Conservation (phyloP, 2,888 invertebrate species). For the Acanthoscelides obtectus region DNA sequence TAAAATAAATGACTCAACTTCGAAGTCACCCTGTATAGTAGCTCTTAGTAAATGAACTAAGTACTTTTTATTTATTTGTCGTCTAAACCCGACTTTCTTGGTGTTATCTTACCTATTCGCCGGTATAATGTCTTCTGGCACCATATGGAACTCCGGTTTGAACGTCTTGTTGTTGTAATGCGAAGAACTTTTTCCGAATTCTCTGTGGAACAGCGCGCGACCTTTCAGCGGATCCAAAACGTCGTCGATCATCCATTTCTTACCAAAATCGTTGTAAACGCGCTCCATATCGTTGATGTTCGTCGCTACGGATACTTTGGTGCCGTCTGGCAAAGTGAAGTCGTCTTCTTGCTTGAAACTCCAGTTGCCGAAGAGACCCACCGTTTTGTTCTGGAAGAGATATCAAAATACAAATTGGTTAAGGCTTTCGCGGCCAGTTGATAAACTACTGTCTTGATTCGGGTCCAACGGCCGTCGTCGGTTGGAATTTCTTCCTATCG, state of each 20-base stretch:
- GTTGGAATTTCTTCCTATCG: no score
- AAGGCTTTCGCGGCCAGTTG: no score
- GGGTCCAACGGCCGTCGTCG: no score
- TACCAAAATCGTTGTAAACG: constrained; percentile 74
- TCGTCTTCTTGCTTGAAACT: constrained; percentile 79
- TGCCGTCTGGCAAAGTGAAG: constrained; percentile 70
- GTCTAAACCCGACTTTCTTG: no score
- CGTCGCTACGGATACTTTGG: constrained; percentile 50
- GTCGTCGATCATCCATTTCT: constrained; percentile 79
- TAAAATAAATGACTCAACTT: no score
- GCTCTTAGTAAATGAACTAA: no score
- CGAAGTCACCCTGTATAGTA: no score
- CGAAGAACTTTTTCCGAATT: constrained; percentile 75
- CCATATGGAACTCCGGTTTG: constrained; percentile 66
- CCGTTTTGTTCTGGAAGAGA: constrained; percentile 73
- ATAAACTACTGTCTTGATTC: no score
- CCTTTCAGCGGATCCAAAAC: constrained; percentile 69
- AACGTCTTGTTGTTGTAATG: constrained; percentile 77
- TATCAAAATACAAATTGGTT: no score
- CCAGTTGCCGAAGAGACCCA: constrained; percentile 89
- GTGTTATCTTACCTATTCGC: constrained; percentile 48
- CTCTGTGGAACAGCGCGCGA: constrained; percentile 70
- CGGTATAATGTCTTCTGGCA: constrained; percentile 69
- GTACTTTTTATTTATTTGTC: no score
- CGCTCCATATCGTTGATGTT: constrained; percentile 65